Evolutionary conservation across 2,797 vertebrate species (phyloP), one percentile per base, ranked within the genome.

Genomic region (Xiphophorus birchmanni): DNA sequence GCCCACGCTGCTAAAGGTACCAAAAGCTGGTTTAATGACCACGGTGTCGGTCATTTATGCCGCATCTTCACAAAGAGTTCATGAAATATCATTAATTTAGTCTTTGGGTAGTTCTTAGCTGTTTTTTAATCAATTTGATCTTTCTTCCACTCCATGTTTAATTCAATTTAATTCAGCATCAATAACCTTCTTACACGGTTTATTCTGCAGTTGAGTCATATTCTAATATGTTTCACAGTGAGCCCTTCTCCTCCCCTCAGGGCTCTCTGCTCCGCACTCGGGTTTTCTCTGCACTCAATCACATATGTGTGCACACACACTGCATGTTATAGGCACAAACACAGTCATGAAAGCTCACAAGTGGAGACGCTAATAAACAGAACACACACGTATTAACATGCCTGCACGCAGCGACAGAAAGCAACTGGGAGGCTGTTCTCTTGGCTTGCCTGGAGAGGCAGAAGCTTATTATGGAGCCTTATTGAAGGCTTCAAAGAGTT

Each of bases 401-500:
- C 84, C 77, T 56, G 85, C 92, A 88, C 83, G 89, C 89, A 89
- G 91, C 87, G 90, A 73, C 86, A 89, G 89, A 92, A 94, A 83
- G 91, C 92, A 89, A 91, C 93, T 92, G 92, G 91, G 93, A 94
- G 93, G 91, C 92, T 90, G 91, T 89, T 92, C 92, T 90, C 91
- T 90, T 91, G 91, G 89, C 91, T 94, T 88, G 92, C 93, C 94
- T 93, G 91, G 91, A 95, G 94, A 95, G 91, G 91, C 91, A 94
- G 92, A 94, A 91, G 93, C 94, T 94, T 95, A 95, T 94, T 94
- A 95, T 95, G 94, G 92, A 93, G 91, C 92, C 91, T 94, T 92
- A 94, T 94, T 95, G 94, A 95, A 95, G 92, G 92, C 93, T 94
- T 95, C 94, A 95, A 95, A 95, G 94, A 95, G 93, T 94, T 94